Percentiles rank a stretch among this genome's conserved stretches.
Conservation (phyloP, 2,888 invertebrate species). For the Agapostemon virescens region DNA sequence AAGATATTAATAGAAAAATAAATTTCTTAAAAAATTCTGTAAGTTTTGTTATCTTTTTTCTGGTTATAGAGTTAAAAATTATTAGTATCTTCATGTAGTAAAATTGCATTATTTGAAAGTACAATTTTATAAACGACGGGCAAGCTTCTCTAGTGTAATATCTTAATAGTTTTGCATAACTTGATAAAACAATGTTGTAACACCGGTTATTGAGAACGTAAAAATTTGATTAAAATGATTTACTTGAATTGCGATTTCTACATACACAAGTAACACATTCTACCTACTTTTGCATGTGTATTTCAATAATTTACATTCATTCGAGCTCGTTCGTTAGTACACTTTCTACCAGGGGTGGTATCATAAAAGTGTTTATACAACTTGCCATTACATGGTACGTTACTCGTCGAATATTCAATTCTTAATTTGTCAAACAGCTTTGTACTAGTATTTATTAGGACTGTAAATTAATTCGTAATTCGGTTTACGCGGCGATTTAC, state of each 20-base stretch:
- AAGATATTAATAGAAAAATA: no score
- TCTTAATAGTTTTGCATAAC: slow-evolving; percentile 4
- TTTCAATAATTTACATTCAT: not conserved
- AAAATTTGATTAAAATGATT: not conserved
- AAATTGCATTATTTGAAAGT: not conserved
- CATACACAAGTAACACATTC: not conserved
- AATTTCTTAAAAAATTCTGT: not conserved
- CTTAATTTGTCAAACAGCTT: not conserved
- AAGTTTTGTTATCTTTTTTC: not conserved
- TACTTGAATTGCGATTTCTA: not conserved
- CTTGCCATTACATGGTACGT: not conserved
- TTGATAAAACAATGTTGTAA: not conserved
- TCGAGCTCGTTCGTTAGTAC: not conserved
- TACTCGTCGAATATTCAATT: not conserved
- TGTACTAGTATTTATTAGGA: not conserved
- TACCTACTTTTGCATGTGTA: not conserved
- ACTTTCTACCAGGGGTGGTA: not conserved
- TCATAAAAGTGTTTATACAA: not conserved
- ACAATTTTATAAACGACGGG: not conserved
- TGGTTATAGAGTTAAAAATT: not conserved
- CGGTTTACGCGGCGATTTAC: not conserved
- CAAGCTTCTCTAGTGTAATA: not conserved
- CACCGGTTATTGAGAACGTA: not conserved
- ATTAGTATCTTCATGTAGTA: not conserved
- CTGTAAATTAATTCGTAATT: not conserved